Evolutionary conservation across 2,113 vertebrate species (phyloP).

Genomic region (Meriones unguiculatus): DNA sequence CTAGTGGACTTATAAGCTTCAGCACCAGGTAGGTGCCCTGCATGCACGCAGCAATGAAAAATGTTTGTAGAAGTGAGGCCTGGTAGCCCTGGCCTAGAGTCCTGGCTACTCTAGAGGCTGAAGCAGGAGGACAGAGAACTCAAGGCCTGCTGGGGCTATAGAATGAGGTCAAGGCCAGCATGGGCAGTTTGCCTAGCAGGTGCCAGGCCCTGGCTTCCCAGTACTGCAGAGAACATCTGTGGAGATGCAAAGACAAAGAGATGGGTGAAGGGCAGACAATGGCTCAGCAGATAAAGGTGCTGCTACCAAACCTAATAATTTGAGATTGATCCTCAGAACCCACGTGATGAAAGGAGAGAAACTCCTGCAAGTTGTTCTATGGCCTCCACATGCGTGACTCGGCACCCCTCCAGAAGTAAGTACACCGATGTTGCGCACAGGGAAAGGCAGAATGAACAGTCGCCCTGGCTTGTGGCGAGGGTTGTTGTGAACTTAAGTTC

Average conservation of each 20-base stretch:
- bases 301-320: background rate
- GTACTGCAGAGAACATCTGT: background rate
- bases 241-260: background rate
- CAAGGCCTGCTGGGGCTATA: background rate
- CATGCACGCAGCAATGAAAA: background rate
- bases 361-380: background rate
- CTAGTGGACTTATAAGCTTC: background rate
- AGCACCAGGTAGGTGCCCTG: background rate
- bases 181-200: background rate
- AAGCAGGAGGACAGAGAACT: background rate
- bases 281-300: background rate
- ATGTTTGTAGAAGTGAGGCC: background rate
- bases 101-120: background rate
- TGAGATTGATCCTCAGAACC: background rate
- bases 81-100: background rate
- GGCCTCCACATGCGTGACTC: background rate
- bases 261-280: background rate
- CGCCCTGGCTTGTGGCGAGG: background rate
- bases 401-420: background rate
- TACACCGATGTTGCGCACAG: background rate
- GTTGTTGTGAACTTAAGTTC: background rate
- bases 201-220: background rate
- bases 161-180: background rate
- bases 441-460: background rate
- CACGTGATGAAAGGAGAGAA: background rate